phyloP scores from a whole-genome alignment of 2,888 invertebrate species.

The Pollenia angustigena region DNA sequence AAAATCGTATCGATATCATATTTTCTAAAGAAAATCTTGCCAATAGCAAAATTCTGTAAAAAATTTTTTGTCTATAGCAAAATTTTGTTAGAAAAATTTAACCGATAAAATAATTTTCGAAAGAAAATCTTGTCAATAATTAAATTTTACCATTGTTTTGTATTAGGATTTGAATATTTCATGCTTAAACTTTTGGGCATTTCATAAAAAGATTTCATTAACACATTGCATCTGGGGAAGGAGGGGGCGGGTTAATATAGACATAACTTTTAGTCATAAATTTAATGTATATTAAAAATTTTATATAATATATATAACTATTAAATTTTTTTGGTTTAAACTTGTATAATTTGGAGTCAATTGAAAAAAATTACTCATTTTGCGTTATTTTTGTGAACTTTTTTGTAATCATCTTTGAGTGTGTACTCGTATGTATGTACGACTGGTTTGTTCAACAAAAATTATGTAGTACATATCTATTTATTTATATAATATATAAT shows the following conservation, averaged over 20 bases:
- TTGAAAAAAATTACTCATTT: constrained; percentile 35
- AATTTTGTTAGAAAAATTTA: too few species aligned
- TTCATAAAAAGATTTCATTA: not conserved
- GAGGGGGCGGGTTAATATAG: not conserved
- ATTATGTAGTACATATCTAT: not conserved
- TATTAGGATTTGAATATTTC: too few species aligned
- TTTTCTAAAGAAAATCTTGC: too few species aligned
- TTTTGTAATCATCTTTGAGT: constrained; percentile 14
- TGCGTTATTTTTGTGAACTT: constrained; percentile 11
- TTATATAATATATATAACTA: constrained; percentile 43
- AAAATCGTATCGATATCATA: too few species aligned
- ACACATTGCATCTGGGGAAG: not conserved
- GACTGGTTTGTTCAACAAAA: constrained; percentile 31
- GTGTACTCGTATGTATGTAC: not conserved
- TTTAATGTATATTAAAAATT: constrained; percentile 23
- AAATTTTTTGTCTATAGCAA: too few species aligned
- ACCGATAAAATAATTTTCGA: not conserved
- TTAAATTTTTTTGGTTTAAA: constrained; percentile 23
- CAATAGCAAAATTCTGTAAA: too few species aligned
- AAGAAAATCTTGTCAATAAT: not conserved
- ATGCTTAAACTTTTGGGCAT: not conserved
- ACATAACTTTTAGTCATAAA: constrained; percentile 27
- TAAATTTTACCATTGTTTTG: too few species aligned
- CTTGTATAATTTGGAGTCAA: constrained; percentile 33
- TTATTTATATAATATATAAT: constrained; percentile 12